phyloP scores from a whole-genome alignment of 2,797 vertebrate species.

The Poeciliopsis turneri region DNA sequence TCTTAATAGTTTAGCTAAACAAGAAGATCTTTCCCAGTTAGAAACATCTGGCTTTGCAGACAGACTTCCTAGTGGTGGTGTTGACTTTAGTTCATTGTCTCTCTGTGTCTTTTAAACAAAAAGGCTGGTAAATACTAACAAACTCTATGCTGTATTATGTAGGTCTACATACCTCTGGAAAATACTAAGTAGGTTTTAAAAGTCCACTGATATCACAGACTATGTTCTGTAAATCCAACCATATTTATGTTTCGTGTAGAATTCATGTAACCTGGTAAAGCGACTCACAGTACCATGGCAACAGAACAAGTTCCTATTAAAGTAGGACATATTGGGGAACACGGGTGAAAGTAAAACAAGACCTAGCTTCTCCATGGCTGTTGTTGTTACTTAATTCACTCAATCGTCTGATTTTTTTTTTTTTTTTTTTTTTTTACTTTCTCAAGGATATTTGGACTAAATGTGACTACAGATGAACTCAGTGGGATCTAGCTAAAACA shows the following conservation, averaged over 20 bases:
- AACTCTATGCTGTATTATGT: not conserved
- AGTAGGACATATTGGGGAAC: not conserved
- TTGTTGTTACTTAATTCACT: conserved; percentile 14
- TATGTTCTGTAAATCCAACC: not conserved
- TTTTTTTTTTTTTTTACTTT: not conserved
- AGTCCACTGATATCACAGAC: not conserved
- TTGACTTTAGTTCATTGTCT: not conserved
- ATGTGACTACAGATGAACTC: conserved; percentile 19
- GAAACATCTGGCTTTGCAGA: not conserved
- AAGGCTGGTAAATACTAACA: not conserved
- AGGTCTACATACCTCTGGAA: not conserved
- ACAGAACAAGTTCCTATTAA: not conserved
- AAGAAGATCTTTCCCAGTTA: not conserved
- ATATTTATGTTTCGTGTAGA: conserved; percentile 5
- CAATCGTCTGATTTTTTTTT: conserved; percentile 25
- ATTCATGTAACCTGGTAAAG: conserved; percentile 4
- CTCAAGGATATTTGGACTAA: conserved; percentile 12
- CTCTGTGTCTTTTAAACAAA: not conserved
- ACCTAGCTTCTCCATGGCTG: conserved; percentile 15
- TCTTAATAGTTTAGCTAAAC: not conserved
- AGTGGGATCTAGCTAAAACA: conserved; percentile 1
- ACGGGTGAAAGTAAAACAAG: conserved; percentile 17
- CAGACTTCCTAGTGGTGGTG: not conserved
- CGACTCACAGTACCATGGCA: conserved; percentile 2
- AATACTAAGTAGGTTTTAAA: not conserved